Evolutionary conservation across 2,888 invertebrate genomes (phyloP).

Genomic region (Papilio elwesi): DNA sequence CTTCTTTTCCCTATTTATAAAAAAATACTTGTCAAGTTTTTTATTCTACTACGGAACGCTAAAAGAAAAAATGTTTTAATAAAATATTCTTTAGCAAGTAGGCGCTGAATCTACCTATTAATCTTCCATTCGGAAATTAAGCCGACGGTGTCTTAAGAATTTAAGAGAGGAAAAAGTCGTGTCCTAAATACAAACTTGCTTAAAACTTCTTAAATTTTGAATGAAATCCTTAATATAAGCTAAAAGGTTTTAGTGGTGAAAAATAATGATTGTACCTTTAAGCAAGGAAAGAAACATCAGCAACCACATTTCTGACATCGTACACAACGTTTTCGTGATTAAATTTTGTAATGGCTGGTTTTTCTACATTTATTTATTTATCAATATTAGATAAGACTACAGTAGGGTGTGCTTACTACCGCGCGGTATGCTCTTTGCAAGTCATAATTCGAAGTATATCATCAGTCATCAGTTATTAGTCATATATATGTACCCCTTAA

Average conservation of each 20-base stretch:
- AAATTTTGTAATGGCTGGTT: background rate
- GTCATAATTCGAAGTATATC: no score
- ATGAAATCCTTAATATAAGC: conserved; percentile 27
- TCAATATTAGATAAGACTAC: no score
- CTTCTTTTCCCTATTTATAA: no score
- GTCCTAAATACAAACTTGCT: conserved; percentile 21
- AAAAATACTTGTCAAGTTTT: background rate
- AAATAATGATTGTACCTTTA: conserved; percentile 8
- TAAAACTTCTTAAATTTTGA: conserved; percentile 26
- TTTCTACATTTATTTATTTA: no score
- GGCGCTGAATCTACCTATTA: conserved; percentile 28
- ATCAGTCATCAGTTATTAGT: no score
- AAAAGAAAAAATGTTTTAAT: conserved; percentile 13
- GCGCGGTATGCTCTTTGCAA: no score
- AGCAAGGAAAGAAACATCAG: background rate
- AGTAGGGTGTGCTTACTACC: no score
- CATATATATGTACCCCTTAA: no score
- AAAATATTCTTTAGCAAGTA: conserved; percentile 22
- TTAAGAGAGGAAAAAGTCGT: conserved; percentile 24
- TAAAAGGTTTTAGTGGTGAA: conserved; percentile 14
- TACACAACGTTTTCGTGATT: background rate
- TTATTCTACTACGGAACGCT: conserved; percentile 8
- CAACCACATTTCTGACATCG: background rate
- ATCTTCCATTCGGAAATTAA: conserved; percentile 36
- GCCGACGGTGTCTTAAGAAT: conserved; percentile 28